Evolutionary conservation across 2,113 vertebrate genomes (phyloP).

Genomic region (Urocolius indicus): DNA sequence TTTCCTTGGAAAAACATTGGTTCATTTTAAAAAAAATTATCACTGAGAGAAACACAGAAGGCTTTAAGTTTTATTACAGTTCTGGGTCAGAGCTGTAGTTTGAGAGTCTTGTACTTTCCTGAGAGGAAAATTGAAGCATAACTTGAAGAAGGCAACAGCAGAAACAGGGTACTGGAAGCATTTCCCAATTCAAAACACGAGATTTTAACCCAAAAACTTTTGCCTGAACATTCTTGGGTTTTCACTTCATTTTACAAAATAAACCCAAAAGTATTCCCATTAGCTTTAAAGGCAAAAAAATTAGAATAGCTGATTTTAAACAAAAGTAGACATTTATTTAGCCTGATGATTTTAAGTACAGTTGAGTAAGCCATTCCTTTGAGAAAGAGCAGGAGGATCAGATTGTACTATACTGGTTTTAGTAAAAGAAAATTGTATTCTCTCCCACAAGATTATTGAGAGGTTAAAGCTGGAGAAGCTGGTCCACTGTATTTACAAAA

Average conservation of each 20-base stretch:
- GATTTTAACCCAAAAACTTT: background rate
- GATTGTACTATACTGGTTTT: background rate
- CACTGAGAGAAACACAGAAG: background rate
- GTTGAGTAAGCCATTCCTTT: background rate
- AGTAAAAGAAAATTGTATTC: background rate
- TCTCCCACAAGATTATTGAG: background rate
- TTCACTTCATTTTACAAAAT: background rate
- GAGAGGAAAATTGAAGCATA: background rate
- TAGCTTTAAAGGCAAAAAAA: background rate
- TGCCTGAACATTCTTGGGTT: background rate
- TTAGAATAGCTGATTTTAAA: background rate
- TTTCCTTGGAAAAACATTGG: slow-evolving; percentile 2
- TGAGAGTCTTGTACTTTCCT: background rate
- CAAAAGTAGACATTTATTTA: background rate
- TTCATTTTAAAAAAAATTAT: background rate
- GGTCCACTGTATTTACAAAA: background rate
- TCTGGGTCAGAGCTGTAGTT: background rate
- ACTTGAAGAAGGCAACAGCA: background rate
- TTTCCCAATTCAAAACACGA: background rate
- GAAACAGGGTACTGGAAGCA: background rate
- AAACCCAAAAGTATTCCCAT: background rate
- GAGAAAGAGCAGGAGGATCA: background rate
- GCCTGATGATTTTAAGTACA: background rate
- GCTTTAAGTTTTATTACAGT: background rate
- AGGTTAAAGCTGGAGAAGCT: background rate